Evolutionary conservation across 2,113 vertebrate genomes (phyloP), one percentile per base, ranked within the genome.

Genomic region (Pluvianellus socialis): DNA sequence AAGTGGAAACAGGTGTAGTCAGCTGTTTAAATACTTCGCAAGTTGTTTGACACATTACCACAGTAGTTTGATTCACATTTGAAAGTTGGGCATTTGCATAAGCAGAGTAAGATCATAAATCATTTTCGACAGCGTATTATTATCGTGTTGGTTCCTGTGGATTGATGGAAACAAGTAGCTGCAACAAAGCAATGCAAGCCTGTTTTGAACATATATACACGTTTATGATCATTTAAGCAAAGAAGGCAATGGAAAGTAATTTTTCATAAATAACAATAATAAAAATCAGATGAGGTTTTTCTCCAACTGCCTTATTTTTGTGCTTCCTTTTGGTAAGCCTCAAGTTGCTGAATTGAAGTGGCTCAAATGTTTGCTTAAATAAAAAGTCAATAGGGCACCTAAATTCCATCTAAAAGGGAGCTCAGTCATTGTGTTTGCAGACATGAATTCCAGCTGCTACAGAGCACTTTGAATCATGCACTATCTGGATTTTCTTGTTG

Each of bases 1-100:
- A 98, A 98, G 97, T 98, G 94, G 93, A 98, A 98, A 98, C 98
- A 98, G 97, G 97, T 98, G 97, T 98, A 96, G 88, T 98, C 96
- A 97, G 97, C 98, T 98, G 97, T 96, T 97, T 95, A 93, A 90
- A 86, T 95, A 96, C 90, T 98, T 98, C 59, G 27, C 56, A 97
- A 98, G 96, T 96, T 97, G 96, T 96, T 98, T 97, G 94, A 98
- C 97, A 97, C 88, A 3, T 98, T 98, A 93, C 96, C 87, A 94
- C 97, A 97, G 98, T 97, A 97, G 95, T 96, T 94, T 96, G 96
- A 95, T 97, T 97, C 98, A 96, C 90, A 93, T 97, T 95, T 97
- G 95, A 97, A 98, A 97, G 91, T 94, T 94, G 96, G 58, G 94
- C 95, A 97, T 98, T 97, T 95, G 95, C 96, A 90, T 98, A 98